Base-by-base conservation (phyloP, 2,113 vertebrate genomes). In the Synodontis membranacea region DNA sequence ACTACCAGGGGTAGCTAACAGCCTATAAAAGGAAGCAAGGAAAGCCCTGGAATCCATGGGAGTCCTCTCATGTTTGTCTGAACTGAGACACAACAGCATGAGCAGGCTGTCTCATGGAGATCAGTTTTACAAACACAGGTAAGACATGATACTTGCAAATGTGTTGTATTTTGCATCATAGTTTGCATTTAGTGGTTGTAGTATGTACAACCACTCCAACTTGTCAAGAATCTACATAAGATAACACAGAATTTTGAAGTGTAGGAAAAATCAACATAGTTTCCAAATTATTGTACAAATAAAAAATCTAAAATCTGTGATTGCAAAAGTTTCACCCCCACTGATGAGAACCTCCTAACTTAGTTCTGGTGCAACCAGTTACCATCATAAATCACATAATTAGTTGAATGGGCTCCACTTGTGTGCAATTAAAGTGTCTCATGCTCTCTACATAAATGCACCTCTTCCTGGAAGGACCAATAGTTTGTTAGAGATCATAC, bases 21-120 rank as follows among this genome's bases (percentile, higher is more conserved):
- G 89, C n/a, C 94, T 93, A 94, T 94, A 93, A 93, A 94, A 94
- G 93, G 93, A 93, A 93, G 89, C 64, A 74, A 89, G 85, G 89
- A 80, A 89, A 79, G 87, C 86, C 74, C 58, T 87, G 82, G 82
- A 86, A 90, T 79, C 84, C 74, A 46, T 86, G 88, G 74, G 85
- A 80, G 84, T 74, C 87, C 48, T 87, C 89, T 87, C 91, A 92
- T 93, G 91, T 81, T 89, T 92, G 89, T 89, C 76, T 83, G 74
- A 85, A 90, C 81, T 84, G 87, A 90, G 86, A 91, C 89, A 91
- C 91, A 87, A 88, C 82, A 70, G 66, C 81, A 86, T 87, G 86
- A 84, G n/a, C n/a, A 82, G 31, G 82, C 60, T 31, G 15, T 34
- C 11, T 60, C 37, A 52, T 31, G 12, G 42, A 58, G 31, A 84